A percentile compares a stretch with the other conserved stretches of the same genome.
These are phyloP conservation scores for Cyclophora albipunctata DNA, from an alignment of 2,888 invertebrate species.

Conservation along the genomic window DNA sequence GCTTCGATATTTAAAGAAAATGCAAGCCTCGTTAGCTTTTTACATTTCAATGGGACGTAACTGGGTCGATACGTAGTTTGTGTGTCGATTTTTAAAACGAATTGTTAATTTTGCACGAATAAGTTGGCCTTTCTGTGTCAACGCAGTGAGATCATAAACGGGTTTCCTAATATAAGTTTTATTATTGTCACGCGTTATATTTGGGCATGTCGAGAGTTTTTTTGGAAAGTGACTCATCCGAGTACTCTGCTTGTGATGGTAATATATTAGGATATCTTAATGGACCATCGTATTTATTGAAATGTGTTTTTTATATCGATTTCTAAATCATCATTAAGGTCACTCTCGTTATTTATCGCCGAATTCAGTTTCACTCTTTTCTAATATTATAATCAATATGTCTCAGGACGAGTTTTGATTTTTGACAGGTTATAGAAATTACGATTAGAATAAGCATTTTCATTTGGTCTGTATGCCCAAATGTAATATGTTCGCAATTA, in stretches of 20 bases:
- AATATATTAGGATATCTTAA: slow-evolving; percentile 4
- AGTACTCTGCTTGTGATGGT: slow-evolving; percentile 34
- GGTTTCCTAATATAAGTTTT: slow-evolving; percentile 34
- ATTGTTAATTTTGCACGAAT: not conserved
- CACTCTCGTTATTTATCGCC: not conserved
- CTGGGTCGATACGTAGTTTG: not conserved
- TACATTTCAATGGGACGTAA: not conserved
- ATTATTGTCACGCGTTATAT: slow-evolving; percentile 40
- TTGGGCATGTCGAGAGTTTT: slow-evolving; percentile 39
- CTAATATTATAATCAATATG: too few species aligned
- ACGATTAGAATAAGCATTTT: too few species aligned
- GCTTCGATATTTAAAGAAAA: too few species aligned
- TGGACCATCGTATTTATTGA: slow-evolving; percentile 1
- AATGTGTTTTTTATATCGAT: too few species aligned
- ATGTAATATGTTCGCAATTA: too few species aligned
- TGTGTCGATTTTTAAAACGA: not conserved
- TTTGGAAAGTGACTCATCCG: slow-evolving; percentile 49
- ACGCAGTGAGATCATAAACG: slow-evolving; percentile 25
- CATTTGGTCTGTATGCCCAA: too few species aligned
- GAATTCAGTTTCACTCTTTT: not conserved
- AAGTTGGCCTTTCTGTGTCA: slow-evolving; percentile 7
- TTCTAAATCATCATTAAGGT: not conserved
- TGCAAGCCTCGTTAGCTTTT: too few species aligned
- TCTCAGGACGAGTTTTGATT: too few species aligned
- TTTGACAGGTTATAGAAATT: too few species aligned